Conservation (phyloP, 2,888 invertebrate species). For the Netelia fuscicornis region DNA sequence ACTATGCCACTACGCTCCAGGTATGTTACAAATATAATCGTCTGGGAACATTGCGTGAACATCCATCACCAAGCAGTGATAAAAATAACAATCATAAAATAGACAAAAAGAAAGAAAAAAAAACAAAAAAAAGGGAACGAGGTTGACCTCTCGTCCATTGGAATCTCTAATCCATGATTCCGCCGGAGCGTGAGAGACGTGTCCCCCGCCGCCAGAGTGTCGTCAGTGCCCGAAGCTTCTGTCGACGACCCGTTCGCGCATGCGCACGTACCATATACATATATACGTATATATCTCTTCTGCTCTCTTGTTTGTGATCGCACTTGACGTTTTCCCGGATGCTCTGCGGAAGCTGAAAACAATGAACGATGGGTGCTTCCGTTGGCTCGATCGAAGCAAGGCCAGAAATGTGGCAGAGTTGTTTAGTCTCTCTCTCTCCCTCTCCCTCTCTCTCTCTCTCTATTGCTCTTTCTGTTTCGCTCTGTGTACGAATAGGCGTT, state of each 20-base stretch:
- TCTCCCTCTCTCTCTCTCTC: constrained; percentile 21
- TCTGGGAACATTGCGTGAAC: constrained; percentile 19
- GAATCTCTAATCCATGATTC: constrained; percentile 84
- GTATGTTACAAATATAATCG: constrained; percentile 17
- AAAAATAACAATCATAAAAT: constrained; percentile 31
- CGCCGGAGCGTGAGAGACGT: constrained; percentile 74
- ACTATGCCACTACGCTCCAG: background rate
- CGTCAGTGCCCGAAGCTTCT: constrained; percentile 43
- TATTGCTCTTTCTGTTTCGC: constrained; percentile 4
- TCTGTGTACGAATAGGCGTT: background rate
- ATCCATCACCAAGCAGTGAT: constrained; percentile 3
- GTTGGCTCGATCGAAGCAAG: constrained; percentile 77
- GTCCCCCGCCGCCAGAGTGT: constrained; percentile 37
- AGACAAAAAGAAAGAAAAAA: constrained; percentile 24
- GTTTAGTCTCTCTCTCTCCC: constrained; percentile 16
- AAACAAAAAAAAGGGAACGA: constrained; percentile 37
- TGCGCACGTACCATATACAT: constrained; percentile 7
- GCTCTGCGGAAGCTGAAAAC: constrained; percentile 81
- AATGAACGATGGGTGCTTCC: constrained; percentile 80
- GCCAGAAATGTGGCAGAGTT: constrained; percentile 76
- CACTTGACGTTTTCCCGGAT: constrained; percentile 82
- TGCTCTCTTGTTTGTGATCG: constrained; percentile 60
- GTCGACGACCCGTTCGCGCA: constrained; percentile 65
- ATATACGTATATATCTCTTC: constrained; percentile 22
- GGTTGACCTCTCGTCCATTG: constrained; percentile 68